Evolutionary conservation across 2,797 vertebrate genomes (phyloP), one percentile per base, ranked within the genome.

Genomic region (Crotalus adamanteus): DNA sequence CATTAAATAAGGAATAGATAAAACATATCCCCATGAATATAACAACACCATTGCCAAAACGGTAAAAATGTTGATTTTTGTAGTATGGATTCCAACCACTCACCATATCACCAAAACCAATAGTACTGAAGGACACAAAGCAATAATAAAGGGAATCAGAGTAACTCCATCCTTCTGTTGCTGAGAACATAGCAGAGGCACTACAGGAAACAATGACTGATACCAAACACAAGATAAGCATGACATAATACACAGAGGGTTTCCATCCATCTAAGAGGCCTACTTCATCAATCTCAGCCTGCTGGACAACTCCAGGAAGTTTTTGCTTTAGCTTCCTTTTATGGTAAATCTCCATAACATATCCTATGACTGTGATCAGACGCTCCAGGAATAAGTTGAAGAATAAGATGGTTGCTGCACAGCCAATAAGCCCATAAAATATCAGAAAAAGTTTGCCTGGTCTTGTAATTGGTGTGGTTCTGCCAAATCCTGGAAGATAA

Each of bases 111-210:
- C 99, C 99, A 1, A 99, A 99, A 53, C 99, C 99, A 0, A 99
- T 99, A 93, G 99, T 99, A 96, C 99, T 99, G 97, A 99, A 99
- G 94, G 99, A 98, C 97, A 99, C 99, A 0, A 99, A 99, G 96
- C 99, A 99, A 97, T 99, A 99, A 96, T 99, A 99, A 85, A 99
- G 98, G 0, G 99, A 99, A 95, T 99, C 99, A 55, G 99, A 97
- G 96, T 98, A 99, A 96, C 97, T 98, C 99, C 99, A 99, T 51
- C 98, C 99, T 96, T 99, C 99, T 0, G 98, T 97, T 0, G 98
- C 97, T 0, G 98, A 98, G 96, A 98, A 99, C 98, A 99, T 98
- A 92, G 98, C 97, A 0, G 99, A 99, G 37, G 99, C 99, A 12
- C 98, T 98, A 96, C 99, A 99, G 94, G 99, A 99, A 89, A 99